Conservation (phyloP, 2,888 invertebrate species). For the Cosmopolites sordidus region DNA sequence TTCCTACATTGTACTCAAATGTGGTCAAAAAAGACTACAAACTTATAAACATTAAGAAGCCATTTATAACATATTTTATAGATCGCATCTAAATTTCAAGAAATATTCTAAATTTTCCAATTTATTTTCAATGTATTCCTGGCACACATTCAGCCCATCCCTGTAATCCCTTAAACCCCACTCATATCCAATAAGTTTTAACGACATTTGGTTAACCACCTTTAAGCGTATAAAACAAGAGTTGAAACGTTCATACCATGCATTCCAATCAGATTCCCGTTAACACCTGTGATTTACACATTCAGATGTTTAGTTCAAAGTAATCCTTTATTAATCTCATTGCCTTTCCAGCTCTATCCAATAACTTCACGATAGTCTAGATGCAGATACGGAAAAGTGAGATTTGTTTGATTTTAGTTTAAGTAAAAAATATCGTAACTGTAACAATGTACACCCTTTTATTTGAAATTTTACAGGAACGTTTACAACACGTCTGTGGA, state of each 20-base stretch:
- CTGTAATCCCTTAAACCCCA: conserved; percentile 22
- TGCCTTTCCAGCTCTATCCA: conserved; percentile 32
- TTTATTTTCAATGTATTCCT: neutral
- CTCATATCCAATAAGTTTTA: conserved; percentile 18
- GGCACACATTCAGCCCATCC: neutral
- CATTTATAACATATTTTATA: too few relatives aligned
- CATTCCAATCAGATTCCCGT: conserved; percentile 21
- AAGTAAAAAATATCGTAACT: too few relatives aligned
- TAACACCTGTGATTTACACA: conserved; percentile 36
- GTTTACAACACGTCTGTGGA: too few relatives aligned
- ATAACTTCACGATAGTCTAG: too few relatives aligned
- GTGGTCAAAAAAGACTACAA: too few relatives aligned
- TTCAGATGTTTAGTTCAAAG: conserved; percentile 34
- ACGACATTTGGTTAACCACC: conserved; percentile 20
- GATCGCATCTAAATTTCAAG: too few relatives aligned
- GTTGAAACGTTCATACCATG: conserved; percentile 22
- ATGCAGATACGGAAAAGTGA: too few relatives aligned
- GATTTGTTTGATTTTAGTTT: too few relatives aligned
- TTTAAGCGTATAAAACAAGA: conserved; percentile 17
- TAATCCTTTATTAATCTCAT: conserved; percentile 33
- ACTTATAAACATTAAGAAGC: too few relatives aligned
- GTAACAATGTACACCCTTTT: too few relatives aligned
- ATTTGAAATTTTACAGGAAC: too few relatives aligned
- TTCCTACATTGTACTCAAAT: too few relatives aligned
- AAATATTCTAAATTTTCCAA: neutral